Conservation (phyloP, 2,797 vertebrate species). For the Oceanodroma leucorhoa region DNA sequence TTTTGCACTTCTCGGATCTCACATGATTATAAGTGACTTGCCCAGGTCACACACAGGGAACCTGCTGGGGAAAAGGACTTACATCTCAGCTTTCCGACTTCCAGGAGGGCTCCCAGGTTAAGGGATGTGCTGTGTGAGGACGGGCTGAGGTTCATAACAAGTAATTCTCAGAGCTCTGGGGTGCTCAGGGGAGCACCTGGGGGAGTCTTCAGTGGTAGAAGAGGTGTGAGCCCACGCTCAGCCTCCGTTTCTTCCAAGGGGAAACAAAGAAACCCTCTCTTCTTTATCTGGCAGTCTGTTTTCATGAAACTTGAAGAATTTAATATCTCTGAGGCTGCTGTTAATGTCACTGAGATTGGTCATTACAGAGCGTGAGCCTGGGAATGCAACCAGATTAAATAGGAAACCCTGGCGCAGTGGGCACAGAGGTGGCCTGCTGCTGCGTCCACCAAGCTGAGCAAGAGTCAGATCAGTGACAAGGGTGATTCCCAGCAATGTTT, state of each 20-base stretch:
- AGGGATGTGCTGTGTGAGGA: neutral
- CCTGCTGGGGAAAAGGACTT: neutral
- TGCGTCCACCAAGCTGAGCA: neutral
- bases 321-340: neutral
- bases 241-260: neutral
- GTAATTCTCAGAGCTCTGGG: neutral
- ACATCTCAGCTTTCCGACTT: neutral
- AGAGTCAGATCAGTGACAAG: neutral
- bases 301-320: neutral
- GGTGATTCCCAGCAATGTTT: neutral
- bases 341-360: neutral
- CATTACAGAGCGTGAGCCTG: neutral
- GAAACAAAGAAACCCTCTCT: neutral
- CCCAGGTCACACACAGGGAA: slow-evolving; percentile 12
- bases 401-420: accelerated
- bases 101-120: neutral
- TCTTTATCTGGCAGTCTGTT: neutral
- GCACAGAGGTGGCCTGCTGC: neutral
- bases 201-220: neutral
- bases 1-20: slow-evolving; percentile 13
- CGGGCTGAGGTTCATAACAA: neutral
- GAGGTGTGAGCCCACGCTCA: neutral
- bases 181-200: neutral
- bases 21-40: neutral
- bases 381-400: neutral